Evolutionary conservation across 35 echinoderm and acorn worm genomes (phyloP), one percentile per base, ranked within the genome.

Genomic region (Apostichopus japonicus): DNA sequence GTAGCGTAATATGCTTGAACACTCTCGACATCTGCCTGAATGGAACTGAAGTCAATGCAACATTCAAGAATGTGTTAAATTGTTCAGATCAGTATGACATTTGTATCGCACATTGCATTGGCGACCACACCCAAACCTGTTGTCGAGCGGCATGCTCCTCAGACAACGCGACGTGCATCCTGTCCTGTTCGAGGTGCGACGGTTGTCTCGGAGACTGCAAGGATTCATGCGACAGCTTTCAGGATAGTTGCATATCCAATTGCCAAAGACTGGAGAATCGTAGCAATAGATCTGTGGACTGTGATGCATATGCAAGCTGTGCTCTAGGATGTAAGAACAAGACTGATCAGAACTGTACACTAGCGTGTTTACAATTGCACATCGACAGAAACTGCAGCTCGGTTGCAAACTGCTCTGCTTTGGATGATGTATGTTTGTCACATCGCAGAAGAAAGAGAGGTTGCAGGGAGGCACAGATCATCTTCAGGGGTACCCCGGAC

Each of bases 311-410:
- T 90, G 27, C 55, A 65, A 16, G 25, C 75, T 79, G 88, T 17
- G 33, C 13, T 15, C 6, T 78, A 9, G 80, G 65, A 11, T 78
- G 77, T 78, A 33, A 86, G 21, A 5, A 17, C 2, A 2, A 22
- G 17, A 23, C 4, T 17, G 6, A 8, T 22, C 17, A 84, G 0
- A 84, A 62, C 55, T 84, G 81, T 59, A 57, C 81, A 9, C n/a
- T 58, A 55, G 55, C 17, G 6, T 84, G 81, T 59, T 84, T 84
- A 21, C 53, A 84, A 24, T 6, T 6, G 54, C 56, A 57, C 54
- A 84, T 84, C 6, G 56, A 56, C 22, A 86, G 88, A 7, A 91
- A 24, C 5, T 90, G 94, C 25, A 90, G n/a, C 22, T 94, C 76
- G 0, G 10, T 55, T 71, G 44, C 22, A 17, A 92, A 53, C 23